Base-by-base conservation (phyloP, 1,140 invertebrate species). In the Globodera ellingtonae region DNA sequence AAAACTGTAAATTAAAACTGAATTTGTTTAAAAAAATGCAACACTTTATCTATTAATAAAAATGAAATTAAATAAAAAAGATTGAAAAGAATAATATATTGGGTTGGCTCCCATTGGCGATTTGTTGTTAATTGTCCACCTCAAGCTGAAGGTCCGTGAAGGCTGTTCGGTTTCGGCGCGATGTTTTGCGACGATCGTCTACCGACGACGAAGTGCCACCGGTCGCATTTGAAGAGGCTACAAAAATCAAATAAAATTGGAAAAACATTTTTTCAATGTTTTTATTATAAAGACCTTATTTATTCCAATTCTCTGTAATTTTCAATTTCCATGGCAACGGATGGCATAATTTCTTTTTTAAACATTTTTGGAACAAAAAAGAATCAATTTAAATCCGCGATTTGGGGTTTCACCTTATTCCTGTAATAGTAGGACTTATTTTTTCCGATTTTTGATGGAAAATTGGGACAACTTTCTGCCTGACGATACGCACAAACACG, bases 141-240 rank as follows among this genome's bases (percentile, higher is more conserved):
- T 85, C 79, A 18, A 85, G 69, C 69, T 85, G 84, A 9, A 21
- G 24, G 44, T 85, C 84, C 46, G 72, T 86, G 72, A 85, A 85
- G 21, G 84, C 84, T 50, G 84, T 85, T 62, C 84, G 56, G 66
- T 85, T 85, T 35, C 84, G 52, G 21, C 84, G 78, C 3, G 75
- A 65, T 35, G 67, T 47, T 9, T 77, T 77, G 15, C 75, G 52
- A 15, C 21, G 65, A 24, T 77, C 75, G 18, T 74, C 72, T n/a
- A 47, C 8, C 8, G 52, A n/a, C 10, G 52, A 35, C 69, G 65
- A 67, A 50, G 9, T 62, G 69, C 50, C 56, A 59, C 56, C 69
- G 24, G 59, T 44, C 48, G 75, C 15, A 24, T 24, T 44, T 67
- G 75, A 47, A 21, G 24, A 35, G 9, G 67, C 67, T 35, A 10